Percentiles rank a stretch among this genome's conserved stretches.
Evolutionary conservation across 2,113 vertebrate genomes (phyloP).

Genomic region (Anhinga anhinga): DNA sequence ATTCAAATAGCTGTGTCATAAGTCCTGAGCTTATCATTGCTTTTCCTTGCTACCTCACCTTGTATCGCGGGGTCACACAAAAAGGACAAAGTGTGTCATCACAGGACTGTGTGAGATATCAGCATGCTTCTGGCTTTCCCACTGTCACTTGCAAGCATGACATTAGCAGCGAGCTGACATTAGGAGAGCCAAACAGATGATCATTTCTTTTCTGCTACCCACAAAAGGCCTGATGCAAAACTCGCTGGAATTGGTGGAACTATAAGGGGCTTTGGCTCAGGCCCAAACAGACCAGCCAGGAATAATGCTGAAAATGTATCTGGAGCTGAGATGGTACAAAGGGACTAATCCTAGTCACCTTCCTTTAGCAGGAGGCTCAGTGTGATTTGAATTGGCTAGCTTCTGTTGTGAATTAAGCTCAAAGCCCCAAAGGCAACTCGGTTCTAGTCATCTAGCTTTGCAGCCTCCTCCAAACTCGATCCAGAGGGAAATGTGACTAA

Average conservation of each 20-base stretch:
- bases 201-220: neutral
- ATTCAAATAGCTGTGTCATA: neutral
- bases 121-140: neutral
- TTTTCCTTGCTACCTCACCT: neutral
- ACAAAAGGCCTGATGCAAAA: neutral
- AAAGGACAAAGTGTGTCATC: slow-evolving; percentile 1
- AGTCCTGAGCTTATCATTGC: neutral
- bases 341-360: slow-evolving; percentile 11
- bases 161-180: neutral
- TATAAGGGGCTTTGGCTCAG: neutral
- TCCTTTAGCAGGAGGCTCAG: neutral
- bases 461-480: slow-evolving; percentile 30
- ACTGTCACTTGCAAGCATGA: neutral
- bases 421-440: slow-evolving; percentile 1
- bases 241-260: neutral
- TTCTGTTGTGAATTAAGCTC: slow-evolving; percentile 44
- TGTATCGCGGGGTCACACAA: neutral
- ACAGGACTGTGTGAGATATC: neutral
- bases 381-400: slow-evolving; percentile 10
- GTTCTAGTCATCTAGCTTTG: slow-evolving; percentile 36
- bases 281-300: neutral
- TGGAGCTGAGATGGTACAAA: slow-evolving; percentile 20
- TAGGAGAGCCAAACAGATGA: neutral
- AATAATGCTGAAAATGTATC: slow-evolving; percentile 8
- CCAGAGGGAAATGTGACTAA: slow-evolving; percentile 47